Base-by-base conservation (phyloP, 2,797 vertebrate genomes). In the Artibeus lituratus region DNA sequence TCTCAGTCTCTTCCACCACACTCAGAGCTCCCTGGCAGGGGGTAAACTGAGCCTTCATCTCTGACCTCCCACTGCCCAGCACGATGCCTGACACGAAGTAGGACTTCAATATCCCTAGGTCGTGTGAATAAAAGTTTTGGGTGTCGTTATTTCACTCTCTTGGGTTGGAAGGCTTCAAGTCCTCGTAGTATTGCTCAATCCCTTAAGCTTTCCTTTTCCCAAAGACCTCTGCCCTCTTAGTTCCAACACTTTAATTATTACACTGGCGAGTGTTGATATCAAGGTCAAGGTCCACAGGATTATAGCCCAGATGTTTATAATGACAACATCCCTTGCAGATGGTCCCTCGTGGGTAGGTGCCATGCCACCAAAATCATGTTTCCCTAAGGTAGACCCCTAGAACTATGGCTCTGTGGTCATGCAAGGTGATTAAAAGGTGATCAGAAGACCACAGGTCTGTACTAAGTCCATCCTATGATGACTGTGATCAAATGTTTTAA, bases 211-310 rank as follows among this genome's bases (percentile, higher is more conserved):
- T 47, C 26, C 84, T 44, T 65, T 96, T 91, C 65, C 29, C 14
- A n/a, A 55, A 85, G 21, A 92, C 37, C 82, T 88, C 37, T 83
- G 15, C 5, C 42, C 72, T 70, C 49, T 70, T 59, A 91, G 42
- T 7, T 77, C 83, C 62, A 87, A 89, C 7, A 81, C 26, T 57
- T 59, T 42, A 59, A 86, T 78, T 42, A 76, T 49, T 49, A n/a
- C 35, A 90, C 42, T 57, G 29, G 35, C 14, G n/a, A 72, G 12
- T 53, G 32, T 67, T 94, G 47, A 22, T 84, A 53, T 62, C 73
- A 90, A 59, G 69, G 35, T 77, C 42, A 57, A 67, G 29, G 65
- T 81, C 85, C 47, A 87, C 5, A 80, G 72, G 21, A 76, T 37
- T 26, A 62, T 4, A 49, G 44, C 29, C 42, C 21, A 81, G 67